These are phyloP conservation scores for Tylochromis polylepis DNA, from an alignment of 2,113 vertebrate genomes.

Conservation along the genomic window DNA sequence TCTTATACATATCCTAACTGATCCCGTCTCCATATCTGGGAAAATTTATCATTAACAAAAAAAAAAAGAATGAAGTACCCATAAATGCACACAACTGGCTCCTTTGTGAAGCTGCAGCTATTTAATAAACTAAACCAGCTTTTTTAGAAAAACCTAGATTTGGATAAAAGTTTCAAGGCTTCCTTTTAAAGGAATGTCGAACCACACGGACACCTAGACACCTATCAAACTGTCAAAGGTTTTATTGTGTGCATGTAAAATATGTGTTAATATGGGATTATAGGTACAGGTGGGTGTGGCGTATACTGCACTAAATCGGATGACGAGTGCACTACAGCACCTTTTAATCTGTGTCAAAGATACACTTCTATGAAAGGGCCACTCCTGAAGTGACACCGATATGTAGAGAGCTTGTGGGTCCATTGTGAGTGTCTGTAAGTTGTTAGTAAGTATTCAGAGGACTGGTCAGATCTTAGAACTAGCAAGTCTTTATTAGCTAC, in stretches of 20 bases:
- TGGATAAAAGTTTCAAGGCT: background rate
- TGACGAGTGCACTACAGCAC: background rate
- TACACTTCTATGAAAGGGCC: background rate
- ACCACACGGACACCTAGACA: background rate
- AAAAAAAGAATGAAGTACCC: background rate
- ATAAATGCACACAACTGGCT: background rate
- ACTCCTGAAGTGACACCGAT: background rate
- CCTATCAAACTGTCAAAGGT: background rate
- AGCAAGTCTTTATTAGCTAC: background rate
- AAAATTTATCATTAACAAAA: background rate
- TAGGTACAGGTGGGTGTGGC: background rate
- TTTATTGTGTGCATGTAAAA: background rate
- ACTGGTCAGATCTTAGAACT: background rate
- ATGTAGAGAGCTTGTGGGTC: background rate
- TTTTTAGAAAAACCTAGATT: background rate
- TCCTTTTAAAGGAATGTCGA: background rate
- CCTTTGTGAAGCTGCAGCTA: background rate
- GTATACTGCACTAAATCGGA: background rate
- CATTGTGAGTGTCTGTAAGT: background rate
- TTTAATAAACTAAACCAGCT: background rate
- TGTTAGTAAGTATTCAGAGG: background rate
- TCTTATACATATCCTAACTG: background rate
- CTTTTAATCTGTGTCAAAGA: background rate
- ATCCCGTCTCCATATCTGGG: background rate
- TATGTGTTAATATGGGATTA: background rate